These are phyloP conservation scores for Argynnis bischoffii DNA, from an alignment of 2,888 invertebrate species.

Conservation along the genomic window DNA sequence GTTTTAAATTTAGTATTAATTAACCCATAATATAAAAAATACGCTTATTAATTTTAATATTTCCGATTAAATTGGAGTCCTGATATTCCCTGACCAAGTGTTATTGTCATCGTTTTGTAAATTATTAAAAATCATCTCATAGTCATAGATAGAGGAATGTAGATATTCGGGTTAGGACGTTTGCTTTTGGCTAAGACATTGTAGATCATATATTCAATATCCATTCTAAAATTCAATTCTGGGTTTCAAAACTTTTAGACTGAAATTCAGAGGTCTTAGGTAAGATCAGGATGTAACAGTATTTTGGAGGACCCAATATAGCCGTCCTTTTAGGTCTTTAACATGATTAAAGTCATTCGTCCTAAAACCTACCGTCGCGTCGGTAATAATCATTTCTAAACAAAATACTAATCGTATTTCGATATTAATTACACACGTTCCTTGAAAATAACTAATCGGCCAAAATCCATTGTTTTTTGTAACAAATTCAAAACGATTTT, in stretches of 20 bases:
- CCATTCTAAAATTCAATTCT: conserved; percentile 24
- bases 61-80: conserved; percentile 80
- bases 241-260: conserved; percentile 51
- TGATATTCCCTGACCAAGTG: conserved; percentile 81
- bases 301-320: conserved; percentile 55
- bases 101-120: conserved; percentile 74
- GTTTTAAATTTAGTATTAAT: conserved; percentile 45
- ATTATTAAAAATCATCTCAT: conserved; percentile 65
- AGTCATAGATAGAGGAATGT: conserved; percentile 61
- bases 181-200: conserved; percentile 24
- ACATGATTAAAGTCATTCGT: conserved; percentile 42
- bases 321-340: conserved; percentile 68
- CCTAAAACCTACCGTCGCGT: conserved; percentile 14
- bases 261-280: conserved; percentile 48
- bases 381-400: conserved; percentile 3
- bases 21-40: conserved; percentile 75
- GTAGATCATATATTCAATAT: conserved; percentile 7
- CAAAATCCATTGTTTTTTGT: background rate
- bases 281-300: conserved; percentile 41
- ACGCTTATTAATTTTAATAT: conserved; percentile 83
- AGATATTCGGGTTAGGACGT: conserved; percentile 40
- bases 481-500: background rate
- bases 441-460: background rate
- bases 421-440: background rate
- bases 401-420: background rate